These are phyloP conservation scores for Orussus abietinus DNA, from an alignment of 1,140 invertebrate species.

Conservation along the genomic window DNA sequence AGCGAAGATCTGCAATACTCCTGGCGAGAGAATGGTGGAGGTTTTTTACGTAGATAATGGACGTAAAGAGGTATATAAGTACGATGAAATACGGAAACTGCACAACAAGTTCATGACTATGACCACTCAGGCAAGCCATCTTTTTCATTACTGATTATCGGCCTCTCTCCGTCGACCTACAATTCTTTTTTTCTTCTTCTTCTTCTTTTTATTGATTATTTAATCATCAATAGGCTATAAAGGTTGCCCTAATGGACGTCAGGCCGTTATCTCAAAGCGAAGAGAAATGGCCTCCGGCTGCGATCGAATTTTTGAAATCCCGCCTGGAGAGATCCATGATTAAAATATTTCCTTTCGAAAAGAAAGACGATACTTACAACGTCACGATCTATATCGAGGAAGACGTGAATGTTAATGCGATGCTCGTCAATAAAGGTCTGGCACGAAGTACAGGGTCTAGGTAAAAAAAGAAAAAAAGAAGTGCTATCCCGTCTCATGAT, in stretches of 20 bases:
- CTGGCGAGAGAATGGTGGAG: conserved; percentile 36
- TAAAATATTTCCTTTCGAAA: conserved; percentile 19
- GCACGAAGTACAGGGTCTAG: conserved; percentile 21
- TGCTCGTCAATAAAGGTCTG: conserved; percentile 22
- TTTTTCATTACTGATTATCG: not conserved
- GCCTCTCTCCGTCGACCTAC: not conserved
- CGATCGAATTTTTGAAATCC: conserved; percentile 15
- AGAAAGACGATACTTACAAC: conserved; percentile 16
- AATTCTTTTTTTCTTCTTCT: not conserved
- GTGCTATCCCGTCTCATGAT: too few relatives aligned
- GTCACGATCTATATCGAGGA: conserved; percentile 24
- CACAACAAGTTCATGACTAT: conserved; percentile 25
- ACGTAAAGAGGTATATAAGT: conserved; percentile 30
- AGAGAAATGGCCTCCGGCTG: conserved; percentile 24
- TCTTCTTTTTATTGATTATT: conserved; percentile 2
- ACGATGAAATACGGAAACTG: conserved; percentile 33
- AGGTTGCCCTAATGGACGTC: conserved; percentile 35
- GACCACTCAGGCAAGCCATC: conserved; percentile 35
- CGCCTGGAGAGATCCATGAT: conserved; percentile 4
- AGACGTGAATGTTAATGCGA: conserved; percentile 26
- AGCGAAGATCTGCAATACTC: conserved; percentile 38
- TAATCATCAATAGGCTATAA: conserved; percentile 36
- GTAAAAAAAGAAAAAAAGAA: conserved; percentile 39
- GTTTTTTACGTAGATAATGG: conserved; percentile 57
- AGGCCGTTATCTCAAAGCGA: conserved; percentile 15